Conservation (phyloP, 2,797 vertebrate species). For the Scolopax bukidnonensis region DNA sequence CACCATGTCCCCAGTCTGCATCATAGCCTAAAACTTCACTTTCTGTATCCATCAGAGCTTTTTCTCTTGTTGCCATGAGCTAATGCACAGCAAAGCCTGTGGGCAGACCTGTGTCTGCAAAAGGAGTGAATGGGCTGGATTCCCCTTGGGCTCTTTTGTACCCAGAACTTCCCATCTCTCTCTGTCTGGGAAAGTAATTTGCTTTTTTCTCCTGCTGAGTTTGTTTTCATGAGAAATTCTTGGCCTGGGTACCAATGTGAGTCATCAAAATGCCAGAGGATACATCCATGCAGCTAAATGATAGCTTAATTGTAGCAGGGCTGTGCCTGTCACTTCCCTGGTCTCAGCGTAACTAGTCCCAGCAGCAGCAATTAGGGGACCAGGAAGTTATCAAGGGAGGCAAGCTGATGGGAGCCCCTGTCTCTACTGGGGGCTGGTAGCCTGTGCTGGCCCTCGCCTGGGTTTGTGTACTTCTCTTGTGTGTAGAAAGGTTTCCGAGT, state of each 20-base stretch:
- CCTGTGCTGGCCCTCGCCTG: background rate
- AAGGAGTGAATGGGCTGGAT: accelerated
- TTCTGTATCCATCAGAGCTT: accelerated
- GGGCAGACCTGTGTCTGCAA: background rate
- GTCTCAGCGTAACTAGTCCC: background rate
- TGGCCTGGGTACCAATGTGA: background rate
- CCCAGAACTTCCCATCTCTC: background rate
- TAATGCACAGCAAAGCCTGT: accelerated
- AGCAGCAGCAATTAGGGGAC: background rate
- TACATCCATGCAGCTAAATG: background rate
- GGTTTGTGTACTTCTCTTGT: background rate
- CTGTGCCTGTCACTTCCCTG: background rate
- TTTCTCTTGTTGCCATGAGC: accelerated
- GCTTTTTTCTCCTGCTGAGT: background rate
- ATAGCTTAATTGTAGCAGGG: background rate
- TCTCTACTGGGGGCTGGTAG: background rate
- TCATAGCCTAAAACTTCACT: background rate
- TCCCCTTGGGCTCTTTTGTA: background rate
- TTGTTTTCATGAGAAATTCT: background rate
- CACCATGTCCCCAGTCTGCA: accelerated
- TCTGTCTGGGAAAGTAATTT: background rate
- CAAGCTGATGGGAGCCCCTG: background rate
- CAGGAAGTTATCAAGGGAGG: background rate
- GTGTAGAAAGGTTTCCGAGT: background rate
- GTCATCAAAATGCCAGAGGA: background rate